These are phyloP conservation scores for Zaprionus davidi DNA, from an alignment of 1,140 invertebrate species.

Conservation along the genomic window DNA sequence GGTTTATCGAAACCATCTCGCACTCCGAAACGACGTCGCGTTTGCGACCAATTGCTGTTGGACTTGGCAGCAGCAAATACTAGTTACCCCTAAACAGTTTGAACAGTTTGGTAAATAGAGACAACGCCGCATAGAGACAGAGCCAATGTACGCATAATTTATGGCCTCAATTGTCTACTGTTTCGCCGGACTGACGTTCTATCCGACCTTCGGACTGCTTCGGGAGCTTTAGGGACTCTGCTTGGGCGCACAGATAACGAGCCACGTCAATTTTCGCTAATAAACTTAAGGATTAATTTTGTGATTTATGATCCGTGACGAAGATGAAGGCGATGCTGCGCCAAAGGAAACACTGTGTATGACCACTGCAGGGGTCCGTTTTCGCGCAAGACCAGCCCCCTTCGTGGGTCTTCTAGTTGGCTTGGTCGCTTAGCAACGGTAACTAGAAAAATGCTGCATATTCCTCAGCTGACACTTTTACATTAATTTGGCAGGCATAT, in stretches of 20 bases:
- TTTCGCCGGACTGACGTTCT: background rate
- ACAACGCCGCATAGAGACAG: conserved; percentile 11
- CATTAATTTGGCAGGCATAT: conserved; percentile 46
- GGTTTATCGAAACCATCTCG: conserved; percentile 4
- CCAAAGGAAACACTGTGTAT: background rate
- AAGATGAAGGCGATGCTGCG: conserved; percentile 24
- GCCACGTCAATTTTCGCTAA: conserved; percentile 79
- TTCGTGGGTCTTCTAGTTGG: background rate
- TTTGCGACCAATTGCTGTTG: conserved; percentile 13
- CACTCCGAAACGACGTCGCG: background rate
- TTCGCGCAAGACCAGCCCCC: background rate
- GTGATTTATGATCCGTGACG: conserved; percentile 68
- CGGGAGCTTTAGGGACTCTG: conserved; percentile 23
- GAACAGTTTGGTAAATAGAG: conserved; percentile 44
- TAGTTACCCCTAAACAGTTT: conserved; percentile 47
- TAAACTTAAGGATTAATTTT: conserved; percentile 81
- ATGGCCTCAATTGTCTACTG: conserved; percentile 61
- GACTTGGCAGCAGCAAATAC: conserved; percentile 31
- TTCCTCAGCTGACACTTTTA: conserved; percentile 55
- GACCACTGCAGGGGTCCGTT: conserved; percentile 14
- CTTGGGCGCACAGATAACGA: conserved; percentile 65
- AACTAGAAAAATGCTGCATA: conserved; percentile 54
- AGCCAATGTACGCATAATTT: conserved; percentile 72
- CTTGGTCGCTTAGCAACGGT: conserved; percentile 22
- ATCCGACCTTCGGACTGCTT: conserved; percentile 9